phyloP scores from a whole-genome alignment of 2,888 invertebrate genomes.

The Proisotoma minuta region DNA sequence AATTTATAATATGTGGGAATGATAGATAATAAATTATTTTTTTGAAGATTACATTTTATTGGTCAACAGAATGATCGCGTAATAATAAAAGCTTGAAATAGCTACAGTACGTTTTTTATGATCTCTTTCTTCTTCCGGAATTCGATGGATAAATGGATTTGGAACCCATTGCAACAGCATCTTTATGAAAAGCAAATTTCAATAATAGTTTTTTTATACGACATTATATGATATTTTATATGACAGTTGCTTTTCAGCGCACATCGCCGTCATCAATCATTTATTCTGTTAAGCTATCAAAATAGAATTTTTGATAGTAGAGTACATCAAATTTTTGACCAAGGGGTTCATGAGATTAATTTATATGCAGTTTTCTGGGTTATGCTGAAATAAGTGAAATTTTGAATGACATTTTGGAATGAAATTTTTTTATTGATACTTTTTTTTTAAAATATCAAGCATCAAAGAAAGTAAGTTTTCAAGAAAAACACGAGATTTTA shows the following conservation, averaged over 20 bases:
- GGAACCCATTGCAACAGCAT: slow-evolving; percentile 47
- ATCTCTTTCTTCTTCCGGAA: slow-evolving; percentile 33
- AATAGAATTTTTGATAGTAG: slow-evolving; percentile 36
- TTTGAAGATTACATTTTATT: slow-evolving; percentile 33
- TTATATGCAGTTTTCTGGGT: slow-evolving; percentile 39
- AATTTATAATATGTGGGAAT: too few species aligned
- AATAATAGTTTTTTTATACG: neutral
- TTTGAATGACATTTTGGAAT: slow-evolving; percentile 46
- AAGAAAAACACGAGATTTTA: too few species aligned
- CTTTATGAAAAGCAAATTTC: neutral
- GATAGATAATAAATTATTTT: too few species aligned
- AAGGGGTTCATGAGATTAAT: slow-evolving; percentile 37
- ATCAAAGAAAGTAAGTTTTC: too few species aligned
- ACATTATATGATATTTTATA: neutral
- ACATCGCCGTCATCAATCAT: slow-evolving; percentile 44
- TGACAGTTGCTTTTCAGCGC: too few species aligned
- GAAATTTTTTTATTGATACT: too few species aligned
- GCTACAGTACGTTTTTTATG: slow-evolving; percentile 37
- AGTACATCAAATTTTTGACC: slow-evolving; percentile 32
- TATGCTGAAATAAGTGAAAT: slow-evolving; percentile 37
- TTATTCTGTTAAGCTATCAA: slow-evolving; percentile 36
- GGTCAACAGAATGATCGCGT: slow-evolving; percentile 17
- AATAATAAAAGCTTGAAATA: slow-evolving; percentile 37
- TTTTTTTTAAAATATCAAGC: too few species aligned
- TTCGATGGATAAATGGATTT: slow-evolving; percentile 45